Evolutionary conservation across 2,113 vertebrate species (phyloP).

Genomic region (cat (Felis catus)): DNA sequence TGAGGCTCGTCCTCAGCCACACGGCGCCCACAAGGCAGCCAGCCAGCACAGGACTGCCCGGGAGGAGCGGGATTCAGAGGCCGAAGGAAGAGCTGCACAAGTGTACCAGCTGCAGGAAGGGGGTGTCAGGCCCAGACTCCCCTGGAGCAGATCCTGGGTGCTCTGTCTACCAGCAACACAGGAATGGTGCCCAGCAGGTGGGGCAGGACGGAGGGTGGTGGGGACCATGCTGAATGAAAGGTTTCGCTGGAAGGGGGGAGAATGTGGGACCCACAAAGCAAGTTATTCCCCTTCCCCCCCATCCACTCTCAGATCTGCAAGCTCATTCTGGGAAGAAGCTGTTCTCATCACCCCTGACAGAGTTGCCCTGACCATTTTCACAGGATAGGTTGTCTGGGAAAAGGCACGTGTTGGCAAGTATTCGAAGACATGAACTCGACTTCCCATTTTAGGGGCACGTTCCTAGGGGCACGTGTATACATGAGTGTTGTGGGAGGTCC

Average conservation of each 20-base stretch:
- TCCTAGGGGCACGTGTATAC: not conserved
- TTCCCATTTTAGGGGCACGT: not conserved
- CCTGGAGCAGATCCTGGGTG: not conserved
- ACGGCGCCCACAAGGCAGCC: not conserved
- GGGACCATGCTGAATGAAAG: not conserved
- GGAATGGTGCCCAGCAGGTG: not conserved
- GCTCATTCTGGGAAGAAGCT: not conserved
- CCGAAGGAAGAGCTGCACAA: not conserved
- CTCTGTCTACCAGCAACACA: not conserved
- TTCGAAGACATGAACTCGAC: rapidly evolving
- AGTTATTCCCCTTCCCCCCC: rapidly evolving
- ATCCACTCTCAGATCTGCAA: not conserved
- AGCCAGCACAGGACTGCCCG: rapidly evolving
- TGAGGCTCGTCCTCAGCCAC: not conserved
- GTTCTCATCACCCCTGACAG: not conserved
- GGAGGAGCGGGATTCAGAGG: not conserved
- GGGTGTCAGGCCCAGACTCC: not conserved
- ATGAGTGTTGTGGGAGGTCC: not conserved
- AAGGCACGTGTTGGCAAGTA: not conserved
- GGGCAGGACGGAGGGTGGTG: not conserved
- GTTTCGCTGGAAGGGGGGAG: not conserved
- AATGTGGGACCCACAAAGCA: not conserved
- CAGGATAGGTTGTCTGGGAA: not conserved
- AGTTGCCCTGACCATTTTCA: not conserved
- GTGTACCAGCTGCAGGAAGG: not conserved